phyloP scores from a whole-genome alignment of 1,140 invertebrate genomes.

The Pseudachorutes palmiensis region DNA sequence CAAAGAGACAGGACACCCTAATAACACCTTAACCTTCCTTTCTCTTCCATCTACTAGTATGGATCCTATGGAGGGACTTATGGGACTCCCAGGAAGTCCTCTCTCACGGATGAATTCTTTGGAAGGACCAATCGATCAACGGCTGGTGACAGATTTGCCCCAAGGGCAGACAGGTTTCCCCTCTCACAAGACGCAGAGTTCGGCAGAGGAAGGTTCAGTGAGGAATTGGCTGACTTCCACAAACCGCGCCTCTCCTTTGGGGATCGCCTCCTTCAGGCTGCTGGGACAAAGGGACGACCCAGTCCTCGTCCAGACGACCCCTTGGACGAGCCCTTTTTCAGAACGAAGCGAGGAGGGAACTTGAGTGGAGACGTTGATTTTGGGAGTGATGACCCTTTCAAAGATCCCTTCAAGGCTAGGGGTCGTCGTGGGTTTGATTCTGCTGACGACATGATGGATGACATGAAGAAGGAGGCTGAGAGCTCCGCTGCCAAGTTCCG shows the following conservation, averaged over 20 bases:
- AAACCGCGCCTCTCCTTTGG: slow-evolving; percentile 18
- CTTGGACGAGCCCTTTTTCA: slow-evolving; percentile 20
- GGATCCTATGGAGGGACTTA: neutral
- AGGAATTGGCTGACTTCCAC: neutral
- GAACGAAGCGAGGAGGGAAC: neutral
- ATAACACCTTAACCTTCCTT: too few species aligned
- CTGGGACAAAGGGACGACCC: slow-evolving; percentile 10
- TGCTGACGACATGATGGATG: slow-evolving; percentile 27
- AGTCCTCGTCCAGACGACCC: slow-evolving; percentile 7
- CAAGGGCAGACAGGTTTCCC: neutral
- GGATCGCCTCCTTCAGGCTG: slow-evolving; percentile 26
- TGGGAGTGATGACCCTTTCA: slow-evolving; percentile 18
- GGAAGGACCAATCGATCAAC: neutral
- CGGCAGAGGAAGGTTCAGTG: slow-evolving; percentile 7
- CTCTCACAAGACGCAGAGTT: neutral
- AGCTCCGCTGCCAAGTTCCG: slow-evolving; percentile 21
- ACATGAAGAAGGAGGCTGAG: slow-evolving; percentile 25
- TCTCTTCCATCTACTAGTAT: neutral
- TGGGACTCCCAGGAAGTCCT: neutral
- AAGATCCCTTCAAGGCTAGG: slow-evolving; percentile 26
- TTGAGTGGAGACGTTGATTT: slow-evolving; percentile 20
- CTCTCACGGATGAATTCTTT: slow-evolving; percentile 14
- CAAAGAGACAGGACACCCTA: too few species aligned
- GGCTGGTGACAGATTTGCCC: slow-evolving; percentile 10
- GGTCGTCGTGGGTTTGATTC: neutral